Percentiles rank a stretch among this genome's conserved stretches.
Conservation (phyloP, 2,797 vertebrate species). For the Cossypha niveicapilla region DNA sequence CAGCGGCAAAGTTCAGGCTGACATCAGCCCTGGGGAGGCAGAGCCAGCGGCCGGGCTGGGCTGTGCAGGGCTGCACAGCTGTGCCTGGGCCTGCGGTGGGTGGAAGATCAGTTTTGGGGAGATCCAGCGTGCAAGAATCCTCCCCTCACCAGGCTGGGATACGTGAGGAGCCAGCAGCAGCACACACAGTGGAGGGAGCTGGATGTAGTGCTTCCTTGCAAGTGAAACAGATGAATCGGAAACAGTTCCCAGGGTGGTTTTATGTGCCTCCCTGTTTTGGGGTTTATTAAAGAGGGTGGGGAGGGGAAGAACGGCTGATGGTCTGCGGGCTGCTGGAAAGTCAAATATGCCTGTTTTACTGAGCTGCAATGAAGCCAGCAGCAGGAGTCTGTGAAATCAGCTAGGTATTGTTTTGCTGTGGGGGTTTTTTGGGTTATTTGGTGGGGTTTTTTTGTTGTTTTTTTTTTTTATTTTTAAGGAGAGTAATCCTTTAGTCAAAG, state of each 20-base stretch:
- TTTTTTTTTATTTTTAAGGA: background rate
- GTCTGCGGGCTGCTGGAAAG: background rate
- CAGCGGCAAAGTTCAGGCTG: slow-evolving; percentile 61
- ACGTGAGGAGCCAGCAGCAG: background rate
- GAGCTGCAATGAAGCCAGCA: background rate
- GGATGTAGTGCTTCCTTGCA: background rate
- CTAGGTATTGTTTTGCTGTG: background rate
- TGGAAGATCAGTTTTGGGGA: background rate
- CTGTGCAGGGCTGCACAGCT: background rate
- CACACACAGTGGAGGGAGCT: background rate
- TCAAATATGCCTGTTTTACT: background rate
- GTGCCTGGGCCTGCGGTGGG: background rate
- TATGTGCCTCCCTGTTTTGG: background rate
- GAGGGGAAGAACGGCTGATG: background rate
- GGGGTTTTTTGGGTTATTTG: no score
- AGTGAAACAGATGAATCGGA: background rate
- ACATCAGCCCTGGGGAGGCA: slow-evolving; percentile 67
- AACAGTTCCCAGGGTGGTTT: background rate
- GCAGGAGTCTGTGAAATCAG: background rate
- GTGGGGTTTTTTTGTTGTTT: no score
- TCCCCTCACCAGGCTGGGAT: background rate
- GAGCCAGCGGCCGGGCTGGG: slow-evolving; percentile 36
- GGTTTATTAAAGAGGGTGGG: background rate
- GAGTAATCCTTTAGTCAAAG: background rate
- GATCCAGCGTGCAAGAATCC: background rate